Evolutionary conservation across 1,140 invertebrate genomes (phyloP).

Genomic region (Colletes latitarsis): DNA sequence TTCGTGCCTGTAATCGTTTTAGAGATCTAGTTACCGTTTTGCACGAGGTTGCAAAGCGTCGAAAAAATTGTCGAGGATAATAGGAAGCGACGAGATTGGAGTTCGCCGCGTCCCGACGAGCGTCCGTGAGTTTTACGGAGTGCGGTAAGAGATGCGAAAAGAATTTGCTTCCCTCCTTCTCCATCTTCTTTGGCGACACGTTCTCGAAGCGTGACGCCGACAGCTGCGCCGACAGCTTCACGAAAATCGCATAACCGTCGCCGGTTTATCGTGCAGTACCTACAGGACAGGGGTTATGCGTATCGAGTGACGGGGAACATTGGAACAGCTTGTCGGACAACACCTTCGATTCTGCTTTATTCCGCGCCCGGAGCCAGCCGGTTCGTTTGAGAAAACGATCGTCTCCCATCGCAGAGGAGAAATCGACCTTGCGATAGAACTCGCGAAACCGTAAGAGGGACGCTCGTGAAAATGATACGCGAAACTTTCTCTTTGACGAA

Average conservation of each 20-base stretch:
- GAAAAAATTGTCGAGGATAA: no score
- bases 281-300: neutral
- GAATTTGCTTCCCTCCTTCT: slow-evolving; percentile 6
- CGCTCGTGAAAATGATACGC: neutral
- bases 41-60: no score
- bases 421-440: neutral
- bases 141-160: neutral
- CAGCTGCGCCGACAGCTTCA: slow-evolving; percentile 48
- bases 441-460: neutral
- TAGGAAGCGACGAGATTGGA: no score
- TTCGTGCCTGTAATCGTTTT: no score
- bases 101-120: neutral
- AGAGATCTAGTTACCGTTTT: no score
- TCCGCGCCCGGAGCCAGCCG: neutral
- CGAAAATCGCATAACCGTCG: slow-evolving; percentile 50
- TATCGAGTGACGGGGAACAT: slow-evolving; percentile 25
- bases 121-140: neutral
- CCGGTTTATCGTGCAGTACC: slow-evolving; percentile 32
- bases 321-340: slow-evolving; percentile 6
- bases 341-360: neutral
- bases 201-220: slow-evolving; percentile 45
- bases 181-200: slow-evolving; percentile 16
- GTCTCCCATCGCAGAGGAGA: neutral
- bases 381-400: neutral
- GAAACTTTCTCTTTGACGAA: neutral